Conservation (phyloP, 2,113 vertebrate genomes). For the Mungos mungo region DNA sequence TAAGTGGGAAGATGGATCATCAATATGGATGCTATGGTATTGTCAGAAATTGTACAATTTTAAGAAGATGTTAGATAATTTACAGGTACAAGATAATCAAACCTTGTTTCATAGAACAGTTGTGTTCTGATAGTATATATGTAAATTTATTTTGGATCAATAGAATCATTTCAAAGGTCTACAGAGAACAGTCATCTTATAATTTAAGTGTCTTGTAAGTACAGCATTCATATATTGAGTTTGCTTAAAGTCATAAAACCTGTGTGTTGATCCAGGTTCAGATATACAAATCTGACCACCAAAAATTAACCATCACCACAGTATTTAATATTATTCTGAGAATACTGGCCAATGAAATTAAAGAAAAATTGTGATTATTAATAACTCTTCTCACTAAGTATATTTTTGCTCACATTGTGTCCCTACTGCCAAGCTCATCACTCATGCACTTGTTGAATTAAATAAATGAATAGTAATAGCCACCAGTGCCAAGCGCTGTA, state of each 20-base stretch:
- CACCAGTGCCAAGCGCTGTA: background rate
- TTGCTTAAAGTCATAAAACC: slow-evolving; percentile 18
- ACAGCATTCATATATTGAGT: background rate
- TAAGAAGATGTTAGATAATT: background rate
- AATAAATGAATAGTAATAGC: slow-evolving; percentile 35
- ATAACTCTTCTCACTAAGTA: background rate
- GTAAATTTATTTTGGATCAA: slow-evolving; percentile 33
- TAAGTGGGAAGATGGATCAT: background rate
- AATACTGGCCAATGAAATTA: background rate
- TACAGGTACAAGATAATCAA: background rate
- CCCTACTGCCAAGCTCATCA: background rate
- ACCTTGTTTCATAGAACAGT: background rate
- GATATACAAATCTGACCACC: background rate
- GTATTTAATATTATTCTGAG: slow-evolving; percentile 5
- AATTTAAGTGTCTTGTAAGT: slow-evolving; percentile 10
- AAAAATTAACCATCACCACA: background rate
- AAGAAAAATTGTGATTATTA: slow-evolving; percentile 42
- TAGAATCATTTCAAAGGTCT: background rate
- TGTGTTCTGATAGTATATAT: background rate
- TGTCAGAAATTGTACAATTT: background rate
- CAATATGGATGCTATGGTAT: background rate
- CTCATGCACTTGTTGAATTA: slow-evolving; percentile 23
- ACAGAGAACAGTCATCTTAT: background rate
- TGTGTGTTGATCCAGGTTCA: background rate
- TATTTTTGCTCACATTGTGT: slow-evolving; percentile 9